Evolutionary conservation across 2,888 invertebrate species (phyloP).

Genomic region (Dryobota labecula): DNA sequence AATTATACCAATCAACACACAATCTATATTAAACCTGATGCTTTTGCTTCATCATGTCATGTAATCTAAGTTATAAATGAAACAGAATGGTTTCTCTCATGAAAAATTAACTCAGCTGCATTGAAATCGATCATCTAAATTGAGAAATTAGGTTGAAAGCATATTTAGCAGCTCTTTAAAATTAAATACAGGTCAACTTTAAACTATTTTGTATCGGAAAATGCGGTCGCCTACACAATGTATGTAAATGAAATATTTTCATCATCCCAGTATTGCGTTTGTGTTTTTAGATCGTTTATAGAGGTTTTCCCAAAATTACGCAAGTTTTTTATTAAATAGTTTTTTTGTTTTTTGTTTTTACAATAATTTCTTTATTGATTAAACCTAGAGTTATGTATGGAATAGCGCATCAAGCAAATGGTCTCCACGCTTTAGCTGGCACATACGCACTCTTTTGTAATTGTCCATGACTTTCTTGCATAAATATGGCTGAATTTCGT

Average conservation of each 20-base stretch:
- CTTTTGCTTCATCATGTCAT: background rate
- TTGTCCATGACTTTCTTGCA: no score
- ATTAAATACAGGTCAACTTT: constrained; percentile 52
- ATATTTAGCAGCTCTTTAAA: constrained; percentile 48
- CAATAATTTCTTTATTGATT: no score
- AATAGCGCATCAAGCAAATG: no score
- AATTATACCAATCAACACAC: background rate
- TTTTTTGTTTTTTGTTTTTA: no score
- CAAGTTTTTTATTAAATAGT: no score
- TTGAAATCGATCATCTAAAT: constrained; percentile 46
- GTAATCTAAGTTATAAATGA: background rate
- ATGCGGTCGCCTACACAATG: constrained; percentile 12
- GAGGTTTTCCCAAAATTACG: no score
- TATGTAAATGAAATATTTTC: constrained; percentile 40
- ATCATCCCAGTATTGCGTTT: background rate
- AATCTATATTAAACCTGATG: background rate
- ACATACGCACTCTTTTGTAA: no score
- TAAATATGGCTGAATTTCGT: no score
- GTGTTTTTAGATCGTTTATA: background rate
- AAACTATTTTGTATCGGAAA: constrained; percentile 20
- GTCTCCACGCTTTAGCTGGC: no score
- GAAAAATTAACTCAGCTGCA: constrained; percentile 9
- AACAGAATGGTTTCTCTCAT: background rate
- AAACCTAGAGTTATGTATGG: no score
- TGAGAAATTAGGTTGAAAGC: constrained; percentile 62